These are phyloP conservation scores for Heliconius cydno DNA, from an alignment of 2,888 invertebrate genomes.

Conservation along the genomic window DNA sequence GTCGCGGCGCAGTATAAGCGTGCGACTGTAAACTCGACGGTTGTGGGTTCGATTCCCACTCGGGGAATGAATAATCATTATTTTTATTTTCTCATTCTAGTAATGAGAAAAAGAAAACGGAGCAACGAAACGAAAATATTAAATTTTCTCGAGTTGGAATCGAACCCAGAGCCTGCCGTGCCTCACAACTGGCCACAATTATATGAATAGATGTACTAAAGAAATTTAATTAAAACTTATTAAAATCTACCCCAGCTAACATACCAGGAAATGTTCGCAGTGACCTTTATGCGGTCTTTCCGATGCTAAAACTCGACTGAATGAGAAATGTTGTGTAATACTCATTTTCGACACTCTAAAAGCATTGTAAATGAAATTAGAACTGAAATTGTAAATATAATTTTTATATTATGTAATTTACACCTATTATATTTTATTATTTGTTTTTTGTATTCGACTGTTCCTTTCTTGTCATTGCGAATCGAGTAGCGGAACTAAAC, in stretches of 20 bases:
- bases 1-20: background rate
- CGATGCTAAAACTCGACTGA: background rate
- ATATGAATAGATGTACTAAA: background rate
- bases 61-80: background rate
- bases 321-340: constrained; percentile 1
- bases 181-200: too few relatives aligned
- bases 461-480: too few relatives aligned
- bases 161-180: too few relatives aligned
- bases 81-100: too few relatives aligned
- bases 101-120: too few relatives aligned
- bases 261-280: background rate
- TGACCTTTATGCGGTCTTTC: background rate
- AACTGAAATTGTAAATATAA: background rate
- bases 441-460: background rate
- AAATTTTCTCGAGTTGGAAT: background rate
- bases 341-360: background rate
- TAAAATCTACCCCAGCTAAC: background rate
- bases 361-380: constrained; percentile 5
- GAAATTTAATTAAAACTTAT: constrained; percentile 7
- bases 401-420: background rate
- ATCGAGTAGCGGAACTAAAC: too few relatives aligned
- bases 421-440: background rate
- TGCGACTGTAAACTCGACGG: background rate
- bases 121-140: background rate
- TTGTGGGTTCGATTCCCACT: background rate